Conservation (phyloP, 2,888 invertebrate genomes). For the Brachynemurus nebulosus region DNA sequence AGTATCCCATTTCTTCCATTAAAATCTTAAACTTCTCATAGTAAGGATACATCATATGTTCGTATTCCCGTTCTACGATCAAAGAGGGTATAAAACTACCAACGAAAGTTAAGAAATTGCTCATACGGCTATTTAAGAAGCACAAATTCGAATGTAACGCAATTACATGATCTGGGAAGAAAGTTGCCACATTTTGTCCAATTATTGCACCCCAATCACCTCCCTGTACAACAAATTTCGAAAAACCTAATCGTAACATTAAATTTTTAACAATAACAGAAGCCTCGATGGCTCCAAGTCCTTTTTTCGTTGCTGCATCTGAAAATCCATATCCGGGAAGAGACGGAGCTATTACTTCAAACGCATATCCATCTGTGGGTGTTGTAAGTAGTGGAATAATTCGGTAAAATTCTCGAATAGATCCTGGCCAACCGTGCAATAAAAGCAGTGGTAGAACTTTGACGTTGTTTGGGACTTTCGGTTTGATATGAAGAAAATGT, state of each 20-base stretch:
- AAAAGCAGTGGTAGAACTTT: constrained; percentile 51
- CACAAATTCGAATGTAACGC: constrained; percentile 51
- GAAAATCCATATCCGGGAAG: constrained; percentile 39
- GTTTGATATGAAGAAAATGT: constrained; percentile 54
- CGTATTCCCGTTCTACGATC: constrained; percentile 37
- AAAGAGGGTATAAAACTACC: constrained; percentile 41
- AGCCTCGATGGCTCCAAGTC: constrained; percentile 41
- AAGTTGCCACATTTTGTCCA: constrained; percentile 42
- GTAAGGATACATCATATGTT: constrained; percentile 39
- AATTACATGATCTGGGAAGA: constrained; percentile 45
- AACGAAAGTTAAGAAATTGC: constrained; percentile 25
- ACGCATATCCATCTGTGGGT: constrained; percentile 37
- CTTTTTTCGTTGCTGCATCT: constrained; percentile 43
- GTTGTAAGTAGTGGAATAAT: constrained; percentile 52
- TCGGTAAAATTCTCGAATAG: constrained; percentile 70
- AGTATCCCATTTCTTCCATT: constrained; percentile 42
- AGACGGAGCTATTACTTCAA: constrained; percentile 46
- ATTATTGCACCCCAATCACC: constrained; percentile 73
- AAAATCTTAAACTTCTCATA: constrained; percentile 28
- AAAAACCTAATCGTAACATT: constrained; percentile 53
- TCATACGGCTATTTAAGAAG: constrained; percentile 23
- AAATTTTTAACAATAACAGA: constrained; percentile 47
- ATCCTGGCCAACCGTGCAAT: constrained; percentile 85
- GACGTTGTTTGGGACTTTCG: constrained; percentile 23
- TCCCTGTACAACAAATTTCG: constrained; percentile 56